A percentile compares a stretch with the other conserved stretches of the same genome.
These are phyloP conservation scores for Actinemys pallida DNA, from an alignment of 2,113 vertebrate species.

Conservation along the genomic window DNA sequence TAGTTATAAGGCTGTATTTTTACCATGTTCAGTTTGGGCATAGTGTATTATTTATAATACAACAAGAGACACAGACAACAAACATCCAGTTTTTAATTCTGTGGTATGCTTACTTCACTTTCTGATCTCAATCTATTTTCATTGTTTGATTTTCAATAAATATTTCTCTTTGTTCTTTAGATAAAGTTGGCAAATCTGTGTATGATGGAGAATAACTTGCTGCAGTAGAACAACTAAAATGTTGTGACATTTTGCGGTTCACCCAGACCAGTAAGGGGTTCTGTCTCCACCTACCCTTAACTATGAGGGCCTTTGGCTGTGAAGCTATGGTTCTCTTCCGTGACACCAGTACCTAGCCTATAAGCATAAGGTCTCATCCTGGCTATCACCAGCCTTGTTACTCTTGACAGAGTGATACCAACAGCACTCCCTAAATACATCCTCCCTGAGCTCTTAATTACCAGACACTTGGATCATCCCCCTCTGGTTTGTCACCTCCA, in stretches of 20 bases:
- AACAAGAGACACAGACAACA: background rate
- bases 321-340: background rate
- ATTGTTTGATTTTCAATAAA: conserved; percentile 16
- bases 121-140: background rate
- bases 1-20: too few relatives aligned
- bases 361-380: background rate
- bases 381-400: background rate
- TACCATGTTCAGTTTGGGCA: background rate
- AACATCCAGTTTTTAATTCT: background rate
- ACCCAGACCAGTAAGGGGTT: background rate
- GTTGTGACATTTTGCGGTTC: background rate
- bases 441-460: background rate
- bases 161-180: conserved; percentile 17
- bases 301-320: background rate
- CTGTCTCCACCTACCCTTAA: background rate
- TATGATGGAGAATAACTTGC: background rate
- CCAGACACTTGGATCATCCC: background rate
- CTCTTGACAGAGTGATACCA: background rate
- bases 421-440: background rate
- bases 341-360: background rate
- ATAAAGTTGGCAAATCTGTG: background rate
- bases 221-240: background rate
- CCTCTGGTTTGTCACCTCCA: background rate
- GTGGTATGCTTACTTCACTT: background rate
- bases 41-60: background rate